Base-by-base conservation (phyloP, 2,797 vertebrate genomes). In the Pseudotriccus pelzelni region DNA sequence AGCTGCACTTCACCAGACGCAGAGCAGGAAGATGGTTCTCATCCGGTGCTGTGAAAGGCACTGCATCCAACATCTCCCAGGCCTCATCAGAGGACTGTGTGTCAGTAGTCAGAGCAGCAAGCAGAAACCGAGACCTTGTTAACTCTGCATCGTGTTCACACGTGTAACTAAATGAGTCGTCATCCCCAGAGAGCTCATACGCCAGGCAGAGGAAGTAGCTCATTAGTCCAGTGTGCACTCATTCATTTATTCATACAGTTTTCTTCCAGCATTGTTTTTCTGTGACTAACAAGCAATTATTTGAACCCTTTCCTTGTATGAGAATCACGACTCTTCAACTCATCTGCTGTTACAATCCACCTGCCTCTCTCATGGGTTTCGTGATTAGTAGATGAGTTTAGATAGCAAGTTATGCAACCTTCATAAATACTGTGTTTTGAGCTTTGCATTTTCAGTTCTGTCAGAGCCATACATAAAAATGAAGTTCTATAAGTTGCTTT, bases 231-330 rank as follows among this genome's bases (percentile, higher is more conserved):
- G 47, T 67, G 91, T 76, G 94, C 95, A 30, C 85, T 94, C 62
- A 46, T 73, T 91, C 75, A 58, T 92, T 87, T 87, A 86, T 88
- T 92, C 92, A 87, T 83, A n/a, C 47, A 17, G 89, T 89, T 95
- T 95, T 93, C 85, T 92, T 93, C 75, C 92, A 92, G 89, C 87
- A 67, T 95, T 94, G 94, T 84, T 88, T 81, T 90, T 91, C 90
- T 70, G 41, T 97, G 92, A 96, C 86, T 97, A 93, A 89, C 37
- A 27, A 78, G 94, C 91, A 96, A 93, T 97, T 91, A 95, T 56
- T 80, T 64, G 80, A 90, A 84, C 43, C 58, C 44, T 96, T 92
- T 94, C 90, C 95, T 96, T 25, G 77, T 93, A 39, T 4, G 44
- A 81, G 76, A 90, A 84, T 62, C 6, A 0, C 0, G 0, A 76